phyloP scores from a whole-genome alignment of 2,113 vertebrate species.

The Hippocampus zosterae region DNA sequence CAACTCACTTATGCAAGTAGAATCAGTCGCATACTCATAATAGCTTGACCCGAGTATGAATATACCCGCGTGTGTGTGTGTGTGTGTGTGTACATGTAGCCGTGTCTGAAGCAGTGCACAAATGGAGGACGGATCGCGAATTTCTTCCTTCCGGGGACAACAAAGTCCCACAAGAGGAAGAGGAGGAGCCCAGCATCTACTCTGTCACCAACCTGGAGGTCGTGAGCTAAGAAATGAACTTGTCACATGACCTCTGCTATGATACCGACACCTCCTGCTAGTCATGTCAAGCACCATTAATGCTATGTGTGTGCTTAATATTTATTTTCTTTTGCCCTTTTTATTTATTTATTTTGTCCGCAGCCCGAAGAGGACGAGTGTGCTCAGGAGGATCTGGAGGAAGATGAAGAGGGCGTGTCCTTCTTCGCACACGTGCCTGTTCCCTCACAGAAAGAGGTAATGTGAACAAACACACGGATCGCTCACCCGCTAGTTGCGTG shows the following conservation, averaged over 20 bases:
- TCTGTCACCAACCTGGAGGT: conserved; percentile 82
- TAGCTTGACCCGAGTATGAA: background rate
- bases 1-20: too few species aligned
- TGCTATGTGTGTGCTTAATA: background rate
- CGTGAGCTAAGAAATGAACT: too few species aligned
- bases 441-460: conserved; percentile 91
- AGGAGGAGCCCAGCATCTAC: conserved; percentile 88
- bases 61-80: background rate
- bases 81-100: conserved; percentile 58
- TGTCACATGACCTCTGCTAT: background rate
- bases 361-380: conserved; percentile 77
- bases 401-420: conserved; percentile 80
- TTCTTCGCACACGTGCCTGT: conserved; percentile 95
- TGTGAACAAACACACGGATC: conserved; percentile 13
- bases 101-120: conserved; percentile 79
- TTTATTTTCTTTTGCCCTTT: too few species aligned
- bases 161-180: conserved; percentile 64
- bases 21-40: too few species aligned
- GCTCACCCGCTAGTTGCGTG: background rate
- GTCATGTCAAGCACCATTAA: background rate
- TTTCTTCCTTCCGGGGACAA: conserved; percentile 67
- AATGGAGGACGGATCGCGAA: conserved; percentile 84
- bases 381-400: conserved; percentile 71
- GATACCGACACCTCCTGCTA: background rate
- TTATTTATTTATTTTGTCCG: background rate